A percentile compares a stretch with the other conserved stretches of the same genome.
phyloP scores from a whole-genome alignment of 2,113 vertebrate species.

The Alligator sinensis region DNA sequence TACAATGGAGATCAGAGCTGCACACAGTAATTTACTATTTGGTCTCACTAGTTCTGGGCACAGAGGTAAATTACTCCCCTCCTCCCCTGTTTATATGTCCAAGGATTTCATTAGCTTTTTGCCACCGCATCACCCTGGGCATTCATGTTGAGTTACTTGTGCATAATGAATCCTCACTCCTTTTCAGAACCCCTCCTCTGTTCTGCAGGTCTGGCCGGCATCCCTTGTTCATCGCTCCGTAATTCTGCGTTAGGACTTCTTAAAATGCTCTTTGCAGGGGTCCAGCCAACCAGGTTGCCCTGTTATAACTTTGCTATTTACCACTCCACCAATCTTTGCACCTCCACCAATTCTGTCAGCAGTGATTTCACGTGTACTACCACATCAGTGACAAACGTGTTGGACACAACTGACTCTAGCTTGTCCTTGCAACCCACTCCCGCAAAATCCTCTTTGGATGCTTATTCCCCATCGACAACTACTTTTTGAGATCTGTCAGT shows the following conservation, averaged over 20 bases:
- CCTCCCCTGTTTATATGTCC: neutral
- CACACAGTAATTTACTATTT: neutral
- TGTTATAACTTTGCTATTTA: fast-evolving
- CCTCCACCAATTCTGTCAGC: neutral
- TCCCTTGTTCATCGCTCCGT: neutral
- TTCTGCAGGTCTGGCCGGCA: neutral
- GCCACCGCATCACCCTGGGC: neutral
- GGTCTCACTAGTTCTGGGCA: neutral
- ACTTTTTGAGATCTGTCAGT: neutral
- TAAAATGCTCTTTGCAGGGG: neutral
- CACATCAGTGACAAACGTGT: neutral
- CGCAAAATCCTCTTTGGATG: neutral
- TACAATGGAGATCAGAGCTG: neutral
- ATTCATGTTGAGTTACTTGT: neutral
- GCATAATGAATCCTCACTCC: neutral
- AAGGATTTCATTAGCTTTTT: neutral
- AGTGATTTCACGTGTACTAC: neutral
- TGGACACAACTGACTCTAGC: neutral
- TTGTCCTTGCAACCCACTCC: neutral
- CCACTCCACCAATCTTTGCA: neutral
- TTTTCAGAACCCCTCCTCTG: neutral
- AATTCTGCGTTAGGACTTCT: neutral
- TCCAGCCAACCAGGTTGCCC: fast-evolving
- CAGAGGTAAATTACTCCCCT: neutral
- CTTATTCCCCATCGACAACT: no score